phyloP scores from a whole-genome alignment of 2,888 invertebrate genomes.

The Apamea anceps region DNA sequence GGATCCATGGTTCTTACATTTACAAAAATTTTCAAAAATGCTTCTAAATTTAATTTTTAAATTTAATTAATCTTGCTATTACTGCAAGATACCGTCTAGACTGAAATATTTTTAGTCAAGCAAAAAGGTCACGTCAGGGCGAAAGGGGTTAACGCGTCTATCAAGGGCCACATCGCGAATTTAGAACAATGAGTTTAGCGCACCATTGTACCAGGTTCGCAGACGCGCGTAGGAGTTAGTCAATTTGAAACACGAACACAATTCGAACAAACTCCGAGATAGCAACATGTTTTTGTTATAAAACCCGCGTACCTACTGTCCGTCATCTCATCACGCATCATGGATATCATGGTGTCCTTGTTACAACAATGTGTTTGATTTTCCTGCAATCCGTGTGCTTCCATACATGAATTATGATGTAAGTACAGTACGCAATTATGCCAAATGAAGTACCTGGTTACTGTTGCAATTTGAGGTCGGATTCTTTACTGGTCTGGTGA shows the following conservation, averaged over 20 bases:
- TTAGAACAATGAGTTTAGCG: slow-evolving; percentile 46
- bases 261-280: slow-evolving; percentile 64
- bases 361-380: slow-evolving; percentile 45
- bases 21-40: no score
- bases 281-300: slow-evolving; percentile 73
- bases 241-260: slow-evolving; percentile 68
- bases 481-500: slow-evolving; percentile 60
- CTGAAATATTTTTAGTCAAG: not conserved
- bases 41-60: no score
- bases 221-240: slow-evolving; percentile 74
- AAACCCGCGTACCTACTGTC: slow-evolving; percentile 68
- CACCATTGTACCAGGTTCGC: slow-evolving; percentile 72
- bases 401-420: slow-evolving; percentile 57
- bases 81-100: slow-evolving; percentile 15
- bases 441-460: slow-evolving; percentile 22
- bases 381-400: slow-evolving; percentile 34
- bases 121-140: slow-evolving; percentile 21
- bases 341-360: slow-evolving; percentile 53
- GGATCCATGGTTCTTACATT: no score
- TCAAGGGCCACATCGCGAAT: slow-evolving; percentile 49
- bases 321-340: slow-evolving; percentile 46
- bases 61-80: not conserved
- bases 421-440: slow-evolving; percentile 52
- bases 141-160: slow-evolving; percentile 42
- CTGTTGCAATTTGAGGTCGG: slow-evolving; percentile 49